These are phyloP conservation scores for Boloria selene DNA, from an alignment of 2,888 invertebrate genomes.

Conservation along the genomic window DNA sequence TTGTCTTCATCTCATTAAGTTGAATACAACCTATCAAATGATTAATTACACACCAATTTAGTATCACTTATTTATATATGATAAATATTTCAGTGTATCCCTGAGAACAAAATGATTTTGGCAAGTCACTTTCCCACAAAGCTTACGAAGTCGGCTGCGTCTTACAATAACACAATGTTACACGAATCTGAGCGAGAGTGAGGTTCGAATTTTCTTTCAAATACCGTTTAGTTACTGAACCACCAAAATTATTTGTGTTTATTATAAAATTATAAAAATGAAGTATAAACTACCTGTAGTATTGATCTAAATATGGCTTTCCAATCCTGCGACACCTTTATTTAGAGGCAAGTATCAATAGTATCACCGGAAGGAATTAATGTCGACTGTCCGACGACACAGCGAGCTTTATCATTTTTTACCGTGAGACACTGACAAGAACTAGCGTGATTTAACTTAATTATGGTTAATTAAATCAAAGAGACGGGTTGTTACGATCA, in stretches of 20 bases:
- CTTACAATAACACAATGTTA: slow-evolving; percentile 44
- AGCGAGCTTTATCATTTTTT: slow-evolving; percentile 55
- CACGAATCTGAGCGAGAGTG: slow-evolving; percentile 25
- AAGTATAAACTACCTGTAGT: slow-evolving; percentile 41
- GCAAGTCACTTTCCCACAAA: slow-evolving; percentile 67
- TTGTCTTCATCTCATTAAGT: slow-evolving; percentile 52
- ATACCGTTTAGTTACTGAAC: slow-evolving; percentile 33
- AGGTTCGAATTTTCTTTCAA: slow-evolving; percentile 29
- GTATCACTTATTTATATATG: slow-evolving; percentile 24
- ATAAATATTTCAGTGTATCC: slow-evolving; percentile 36
- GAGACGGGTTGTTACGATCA: slow-evolving; percentile 49
- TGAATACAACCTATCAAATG: slow-evolving; percentile 38
- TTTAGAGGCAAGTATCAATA: slow-evolving; percentile 21
- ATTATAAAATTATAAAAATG: slow-evolving; percentile 29
- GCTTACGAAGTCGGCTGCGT: slow-evolving; percentile 44
- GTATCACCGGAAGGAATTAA: slow-evolving; percentile 46
- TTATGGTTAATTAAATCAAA: slow-evolving; percentile 73
- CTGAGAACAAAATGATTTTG: slow-evolving; percentile 44
- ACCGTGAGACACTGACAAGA: slow-evolving; percentile 61
- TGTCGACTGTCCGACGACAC: slow-evolving; percentile 44
- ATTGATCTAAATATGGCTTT: slow-evolving; percentile 22
- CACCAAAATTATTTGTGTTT: slow-evolving; percentile 25
- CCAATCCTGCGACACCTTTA: slow-evolving; percentile 33
- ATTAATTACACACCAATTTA: slow-evolving; percentile 37
- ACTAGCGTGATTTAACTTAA: slow-evolving; percentile 60